A percentile compares a stretch with the other conserved stretches of the same genome.
These are phyloP conservation scores for Pyrrhia umbra DNA, from an alignment of 2,888 invertebrate species.

Conservation along the genomic window DNA sequence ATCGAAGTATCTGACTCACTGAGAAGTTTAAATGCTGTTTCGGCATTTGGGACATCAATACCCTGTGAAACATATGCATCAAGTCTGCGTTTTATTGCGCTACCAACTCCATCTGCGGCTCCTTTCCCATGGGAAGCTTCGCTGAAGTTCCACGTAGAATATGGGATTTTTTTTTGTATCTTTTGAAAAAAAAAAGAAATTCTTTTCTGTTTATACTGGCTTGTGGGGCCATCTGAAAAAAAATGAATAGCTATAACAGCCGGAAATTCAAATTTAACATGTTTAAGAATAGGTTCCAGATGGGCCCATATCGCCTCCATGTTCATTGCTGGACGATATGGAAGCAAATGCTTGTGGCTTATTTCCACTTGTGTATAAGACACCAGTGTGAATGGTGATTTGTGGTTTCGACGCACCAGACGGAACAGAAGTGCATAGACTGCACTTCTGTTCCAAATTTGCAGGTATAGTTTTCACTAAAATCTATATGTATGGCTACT, in stretches of 20 bases:
- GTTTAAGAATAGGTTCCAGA: constrained; percentile 12
- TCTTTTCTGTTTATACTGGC: constrained; percentile 1
- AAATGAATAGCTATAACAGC: too few species aligned
- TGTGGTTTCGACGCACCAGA: constrained; percentile 5
- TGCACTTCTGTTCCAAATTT: constrained; percentile 2
- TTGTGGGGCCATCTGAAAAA: too few species aligned
- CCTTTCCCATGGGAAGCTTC: not conserved
- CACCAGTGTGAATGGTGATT: constrained; percentile 7
- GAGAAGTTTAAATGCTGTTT: constrained; percentile 15
- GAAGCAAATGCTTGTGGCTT: constrained; percentile 11
- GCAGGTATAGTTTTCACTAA: constrained; percentile 6
- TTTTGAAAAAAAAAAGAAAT: constrained; percentile 2
- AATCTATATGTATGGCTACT: constrained; percentile 4
- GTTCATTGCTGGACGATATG: constrained; percentile 3
- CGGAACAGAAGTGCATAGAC: constrained; percentile 18
- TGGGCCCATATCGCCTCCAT: constrained; percentile 15
- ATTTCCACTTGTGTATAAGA: not conserved
- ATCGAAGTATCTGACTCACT: constrained; percentile 9
- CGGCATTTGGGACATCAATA: constrained; percentile 11
- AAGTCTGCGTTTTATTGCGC: constrained; percentile 5
- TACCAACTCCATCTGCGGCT: not conserved
- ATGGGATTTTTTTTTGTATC: not conserved
- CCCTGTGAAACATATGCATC: constrained; percentile 1
- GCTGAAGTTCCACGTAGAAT: constrained; percentile 8
- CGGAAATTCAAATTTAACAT: too few species aligned